A percentile compares a stretch with the other conserved stretches of the same genome.
These are phyloP conservation scores for Eristalis pertinax DNA, from an alignment of 2,888 invertebrate species.

Conservation along the genomic window DNA sequence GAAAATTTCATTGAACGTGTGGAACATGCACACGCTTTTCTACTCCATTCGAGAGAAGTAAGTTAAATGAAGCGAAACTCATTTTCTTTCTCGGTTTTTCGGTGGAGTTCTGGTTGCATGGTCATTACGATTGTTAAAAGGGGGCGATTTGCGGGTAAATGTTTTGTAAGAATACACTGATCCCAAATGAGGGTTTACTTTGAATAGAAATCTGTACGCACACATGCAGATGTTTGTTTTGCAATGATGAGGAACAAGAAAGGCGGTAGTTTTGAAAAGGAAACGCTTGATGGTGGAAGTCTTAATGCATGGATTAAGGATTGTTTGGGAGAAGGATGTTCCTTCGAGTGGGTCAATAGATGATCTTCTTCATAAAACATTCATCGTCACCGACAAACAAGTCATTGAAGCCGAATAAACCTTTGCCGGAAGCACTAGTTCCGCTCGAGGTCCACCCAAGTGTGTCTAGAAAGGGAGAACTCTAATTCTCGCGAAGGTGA, in stretches of 20 bases:
- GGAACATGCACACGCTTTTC: constrained; percentile 47
- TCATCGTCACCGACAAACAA: too few relatives aligned
- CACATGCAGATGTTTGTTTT: not conserved
- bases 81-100: not conserved
- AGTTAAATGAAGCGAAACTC: not conserved
- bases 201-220: not conserved
- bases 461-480: too few relatives aligned
- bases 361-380: too few relatives aligned
- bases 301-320: too few relatives aligned
- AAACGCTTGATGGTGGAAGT: too few relatives aligned
- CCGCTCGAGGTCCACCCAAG: too few relatives aligned
- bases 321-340: too few relatives aligned
- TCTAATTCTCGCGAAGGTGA: too few relatives aligned
- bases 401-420: too few relatives aligned
- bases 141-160: not conserved
- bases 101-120: not conserved
- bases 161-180: not conserved
- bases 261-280: too few relatives aligned
- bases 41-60: constrained; percentile 15
- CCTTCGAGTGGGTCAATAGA: too few relatives aligned
- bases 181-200: not conserved
- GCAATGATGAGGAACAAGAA: not conserved
- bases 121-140: not conserved
- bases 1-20: constrained; percentile 53
- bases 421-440: too few relatives aligned